phyloP scores from a whole-genome alignment of 2,113 vertebrate genomes.

The Naja naja region DNA sequence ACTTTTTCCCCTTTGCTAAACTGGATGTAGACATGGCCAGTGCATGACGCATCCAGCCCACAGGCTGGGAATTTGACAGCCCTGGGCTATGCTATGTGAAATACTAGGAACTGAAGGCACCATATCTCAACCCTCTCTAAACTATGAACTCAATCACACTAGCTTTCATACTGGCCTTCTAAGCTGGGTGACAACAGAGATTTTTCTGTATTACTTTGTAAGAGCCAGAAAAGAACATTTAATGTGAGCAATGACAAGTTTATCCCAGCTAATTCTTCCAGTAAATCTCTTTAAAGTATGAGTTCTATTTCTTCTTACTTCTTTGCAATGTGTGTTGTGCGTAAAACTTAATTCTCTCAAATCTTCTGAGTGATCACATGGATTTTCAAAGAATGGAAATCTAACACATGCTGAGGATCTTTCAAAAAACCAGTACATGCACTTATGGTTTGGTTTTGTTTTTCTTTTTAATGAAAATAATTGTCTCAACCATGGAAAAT shows the following conservation, averaged over 20 bases:
- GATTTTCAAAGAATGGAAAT: not conserved
- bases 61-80: too few relatives aligned
- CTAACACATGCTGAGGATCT: not conserved
- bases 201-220: not conserved
- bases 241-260: not conserved
- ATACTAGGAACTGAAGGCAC: not conserved
- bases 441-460: not conserved
- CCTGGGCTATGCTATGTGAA: not conserved
- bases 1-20: too few relatives aligned
- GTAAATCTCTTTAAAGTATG: not conserved
- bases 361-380: not conserved
- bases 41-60: too few relatives aligned
- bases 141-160: not conserved
- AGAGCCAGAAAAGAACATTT: conserved; percentile 19
- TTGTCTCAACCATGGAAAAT: conserved; percentile 7
- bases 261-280: conserved; percentile 8
- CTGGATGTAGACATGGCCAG: too few relatives aligned
- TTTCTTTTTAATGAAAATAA: not conserved
- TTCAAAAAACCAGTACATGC: not conserved
- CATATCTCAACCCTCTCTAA: not conserved
- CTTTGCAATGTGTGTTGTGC: not conserved
- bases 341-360: not conserved
- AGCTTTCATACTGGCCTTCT: not conserved
- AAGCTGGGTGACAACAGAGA: not conserved
- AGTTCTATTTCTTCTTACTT: conserved; percentile 12